Percentiles rank a stretch among this genome's conserved stretches.
Evolutionary conservation across 2,113 vertebrate genomes (phyloP).

Genomic region (Spilogale gracilis): DNA sequence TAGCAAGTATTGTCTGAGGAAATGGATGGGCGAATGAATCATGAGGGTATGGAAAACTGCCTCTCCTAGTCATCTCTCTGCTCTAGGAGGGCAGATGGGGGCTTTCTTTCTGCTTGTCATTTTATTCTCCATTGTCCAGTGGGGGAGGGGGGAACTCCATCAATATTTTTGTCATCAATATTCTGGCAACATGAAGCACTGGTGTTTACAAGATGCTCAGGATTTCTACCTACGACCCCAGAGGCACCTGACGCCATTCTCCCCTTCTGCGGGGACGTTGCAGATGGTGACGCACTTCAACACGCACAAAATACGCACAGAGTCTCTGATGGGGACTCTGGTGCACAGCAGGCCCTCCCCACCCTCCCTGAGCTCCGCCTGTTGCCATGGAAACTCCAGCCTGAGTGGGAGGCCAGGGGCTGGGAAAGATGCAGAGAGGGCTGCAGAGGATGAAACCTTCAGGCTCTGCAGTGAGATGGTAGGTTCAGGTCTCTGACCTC

Average conservation of each 20-base stretch:
- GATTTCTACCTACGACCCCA: not conserved
- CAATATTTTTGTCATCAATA: not conserved
- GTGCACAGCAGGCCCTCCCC: not conserved
- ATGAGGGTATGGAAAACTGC: rapidly evolving
- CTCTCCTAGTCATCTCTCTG: not conserved
- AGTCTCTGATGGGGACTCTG: not conserved
- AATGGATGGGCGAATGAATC: rapidly evolving
- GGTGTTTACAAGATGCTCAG: not conserved
- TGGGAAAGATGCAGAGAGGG: not conserved
- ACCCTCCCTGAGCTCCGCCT: not conserved
- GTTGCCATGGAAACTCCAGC: constrained; percentile 66
- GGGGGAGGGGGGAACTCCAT: not conserved
- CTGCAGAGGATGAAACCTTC: not conserved
- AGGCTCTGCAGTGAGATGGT: not conserved
- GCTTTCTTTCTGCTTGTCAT: not conserved
- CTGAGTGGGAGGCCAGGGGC: not conserved
- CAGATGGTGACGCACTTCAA: not conserved
- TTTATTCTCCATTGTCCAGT: not conserved
- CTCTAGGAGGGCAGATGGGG: not conserved
- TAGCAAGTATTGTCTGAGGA: not conserved
- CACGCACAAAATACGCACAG: not conserved
- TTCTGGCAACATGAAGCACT: not conserved
- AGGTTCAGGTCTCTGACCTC: not conserved
- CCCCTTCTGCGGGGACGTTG: not conserved
- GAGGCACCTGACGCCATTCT: not conserved